Base-by-base conservation (phyloP, 2,113 vertebrate species). In the Pseudorasbora parva region DNA sequence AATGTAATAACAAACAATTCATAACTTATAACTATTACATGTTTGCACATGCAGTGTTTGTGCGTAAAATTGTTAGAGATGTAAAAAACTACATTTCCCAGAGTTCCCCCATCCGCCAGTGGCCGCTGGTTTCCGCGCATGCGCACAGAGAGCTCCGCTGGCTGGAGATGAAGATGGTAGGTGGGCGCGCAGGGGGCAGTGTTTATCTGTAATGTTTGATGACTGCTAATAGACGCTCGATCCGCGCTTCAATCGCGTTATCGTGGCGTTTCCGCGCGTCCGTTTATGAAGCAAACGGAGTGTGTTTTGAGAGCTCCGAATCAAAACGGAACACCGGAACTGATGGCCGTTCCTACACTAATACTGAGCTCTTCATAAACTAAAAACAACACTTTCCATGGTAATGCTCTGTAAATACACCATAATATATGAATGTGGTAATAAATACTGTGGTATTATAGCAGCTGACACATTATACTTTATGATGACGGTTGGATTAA, bases 151-250 rank as follows among this genome's bases (percentile, higher is more conserved):
- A 37, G 64, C 17, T 21, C 30, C 17, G 17, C 30, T 33, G 64
- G 17, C 30, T 33, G 64, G 30, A 37, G 27, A 33, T 33, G 27
- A 66, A 33, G 62, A 66, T 66, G 62, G 62, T 66, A 66, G 62
- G 62, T 66, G 62, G 33, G 30, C 62, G 14, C 56, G 27, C 62
- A 33, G 62, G 62, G 62, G 62, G 62, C 62, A 66, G 62, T 66
- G 33, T 66, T 66, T 9, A 66, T 66, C 62, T 66, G 30, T 37
- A 33, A 66, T 66, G 8, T 66, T 23, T 37, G 15, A 64, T 8
- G 15, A 17, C 27, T 1, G 62, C 62, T 17, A 30, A 66, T 7
- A 8, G 56, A 59, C 9, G 56, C 56, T 11, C n/a, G n/a, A 23
- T 23, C 56, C 17, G 27, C 60, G 60, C 27, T 30, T 1, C 3